Conservation (phyloP, 2,888 invertebrate genomes). For the Archaeoteleia sp. region DNA sequence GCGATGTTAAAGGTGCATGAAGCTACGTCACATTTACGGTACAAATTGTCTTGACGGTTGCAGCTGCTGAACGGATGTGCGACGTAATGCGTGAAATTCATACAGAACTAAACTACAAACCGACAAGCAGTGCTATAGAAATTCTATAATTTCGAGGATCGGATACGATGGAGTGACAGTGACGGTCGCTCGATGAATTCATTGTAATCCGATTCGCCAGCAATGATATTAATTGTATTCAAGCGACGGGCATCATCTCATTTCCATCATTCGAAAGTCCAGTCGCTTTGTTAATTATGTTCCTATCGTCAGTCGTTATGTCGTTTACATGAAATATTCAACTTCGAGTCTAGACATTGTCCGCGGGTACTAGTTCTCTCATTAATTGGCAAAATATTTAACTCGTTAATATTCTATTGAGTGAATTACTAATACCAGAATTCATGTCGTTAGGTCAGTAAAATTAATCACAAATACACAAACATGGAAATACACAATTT, state of each 20-base stretch:
- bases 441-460: too few species aligned
- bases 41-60: conserved; percentile 37
- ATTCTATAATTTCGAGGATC: conserved; percentile 19
- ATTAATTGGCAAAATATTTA: too few species aligned
- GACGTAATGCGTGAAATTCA: conserved; percentile 33
- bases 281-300: conserved; percentile 21
- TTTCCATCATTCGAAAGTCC: conserved; percentile 29
- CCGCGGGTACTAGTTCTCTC: too few species aligned
- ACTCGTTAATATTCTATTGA: too few species aligned
- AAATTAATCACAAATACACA: too few species aligned
- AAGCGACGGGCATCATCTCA: conserved; percentile 18
- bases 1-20: conserved; percentile 32
- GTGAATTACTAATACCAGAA: too few species aligned
- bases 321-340: conserved; percentile 20
- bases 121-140: conserved; percentile 19
- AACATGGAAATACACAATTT: too few species aligned
- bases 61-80: conserved; percentile 25
- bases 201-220: conserved; percentile 20
- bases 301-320: conserved; percentile 1
- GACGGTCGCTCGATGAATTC: conserved; percentile 24
- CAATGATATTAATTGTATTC: conserved; percentile 32
- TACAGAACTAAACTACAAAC: conserved; percentile 22
- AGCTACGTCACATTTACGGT: conserved; percentile 36
- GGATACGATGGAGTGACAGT: conserved; percentile 10
- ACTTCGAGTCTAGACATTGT: too few species aligned